Base-by-base conservation (phyloP, 2,113 vertebrate species). In the Cyanoramphus novaezelandiae region DNA sequence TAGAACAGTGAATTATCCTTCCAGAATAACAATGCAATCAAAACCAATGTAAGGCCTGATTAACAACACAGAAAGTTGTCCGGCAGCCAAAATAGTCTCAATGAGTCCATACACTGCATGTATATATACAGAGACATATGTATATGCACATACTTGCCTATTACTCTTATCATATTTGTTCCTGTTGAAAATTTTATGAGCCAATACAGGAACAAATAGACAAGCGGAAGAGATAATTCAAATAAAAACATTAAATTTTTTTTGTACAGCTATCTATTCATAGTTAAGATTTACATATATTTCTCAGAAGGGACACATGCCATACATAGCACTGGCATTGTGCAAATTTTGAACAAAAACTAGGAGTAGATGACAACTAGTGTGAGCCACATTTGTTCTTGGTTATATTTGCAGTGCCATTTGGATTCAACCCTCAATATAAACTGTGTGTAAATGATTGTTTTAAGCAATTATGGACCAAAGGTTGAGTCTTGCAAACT, bases 161-260 rank as follows among this genome's bases (percentile, higher is more conserved):
- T 75, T 89, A 89, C 44, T 92, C 92, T 94, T 95, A 96, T 96
- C 95, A 14, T 96, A 96, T 95, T 96, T 98, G 84, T 96, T 97
- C 96, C 97, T 97, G 96, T 78, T 95, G 87, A 91, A 93, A 94
- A 67, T n/a, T n/a, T 88, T 93, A 92, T 97, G 95, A 97, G 89
- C 96, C 90, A 95, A 39, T 81, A 93, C 90, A 97, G 97, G 96
- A 98, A 97, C 94, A 97, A 97, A 97, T 70, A 97, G 92, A 88
- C 85, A 91, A 96, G 77, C 0, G 11, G 90, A 95, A 97, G 71
- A 96, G 53, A 96, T 92, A 96, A 96, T 95, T 96, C 90, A 97
- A 97, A 90, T 86, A 35, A 94, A 95, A 92, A n/a, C 28, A 60
- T 49, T 11, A 82, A 85, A 59, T 71, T 9, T 6, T 82, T 90